Percentiles rank a stretch among this genome's conserved stretches.
Conservation (phyloP, 2,113 vertebrate genomes). For the Hippocampus zosterae region DNA sequence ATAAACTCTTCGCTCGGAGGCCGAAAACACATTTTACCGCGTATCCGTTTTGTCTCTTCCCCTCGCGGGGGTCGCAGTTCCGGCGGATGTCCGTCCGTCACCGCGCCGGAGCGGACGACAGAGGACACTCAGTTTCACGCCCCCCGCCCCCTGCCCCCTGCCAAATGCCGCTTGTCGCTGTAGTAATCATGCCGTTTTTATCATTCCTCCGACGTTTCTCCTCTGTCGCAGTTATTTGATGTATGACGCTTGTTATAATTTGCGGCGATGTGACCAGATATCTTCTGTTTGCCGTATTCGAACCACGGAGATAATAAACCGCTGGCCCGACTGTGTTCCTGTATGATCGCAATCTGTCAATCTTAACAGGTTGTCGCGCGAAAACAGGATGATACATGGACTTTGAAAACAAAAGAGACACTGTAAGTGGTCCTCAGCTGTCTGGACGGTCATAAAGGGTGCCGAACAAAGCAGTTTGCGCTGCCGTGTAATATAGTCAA, state of each 20-base stretch:
- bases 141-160: constrained; percentile 11
- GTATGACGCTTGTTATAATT: constrained; percentile 42
- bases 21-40: constrained; percentile 40
- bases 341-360: constrained; percentile 56
- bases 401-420: neutral
- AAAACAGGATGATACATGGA: constrained; percentile 17
- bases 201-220: constrained; percentile 22
- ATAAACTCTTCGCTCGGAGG: constrained; percentile 51
- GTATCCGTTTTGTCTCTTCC: constrained; percentile 16
- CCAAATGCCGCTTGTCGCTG: neutral
- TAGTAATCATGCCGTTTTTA: constrained; percentile 5
- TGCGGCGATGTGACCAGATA: constrained; percentile 44
- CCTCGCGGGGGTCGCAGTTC: constrained; percentile 40
- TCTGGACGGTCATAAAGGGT: neutral
- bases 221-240: constrained; percentile 2
- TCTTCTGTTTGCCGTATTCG: constrained; percentile 42
- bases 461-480: no score
- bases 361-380: constrained; percentile 47
- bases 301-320: constrained; percentile 46
- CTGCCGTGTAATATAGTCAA: no score
- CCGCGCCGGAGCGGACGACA: constrained; percentile 42
- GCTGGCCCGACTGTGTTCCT: constrained; percentile 53
- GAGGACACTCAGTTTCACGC: constrained; percentile 35
- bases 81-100: constrained; percentile 57
- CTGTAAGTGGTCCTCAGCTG: neutral